phyloP scores from a whole-genome alignment of 2,888 invertebrate genomes.

The Aquatica leii region DNA sequence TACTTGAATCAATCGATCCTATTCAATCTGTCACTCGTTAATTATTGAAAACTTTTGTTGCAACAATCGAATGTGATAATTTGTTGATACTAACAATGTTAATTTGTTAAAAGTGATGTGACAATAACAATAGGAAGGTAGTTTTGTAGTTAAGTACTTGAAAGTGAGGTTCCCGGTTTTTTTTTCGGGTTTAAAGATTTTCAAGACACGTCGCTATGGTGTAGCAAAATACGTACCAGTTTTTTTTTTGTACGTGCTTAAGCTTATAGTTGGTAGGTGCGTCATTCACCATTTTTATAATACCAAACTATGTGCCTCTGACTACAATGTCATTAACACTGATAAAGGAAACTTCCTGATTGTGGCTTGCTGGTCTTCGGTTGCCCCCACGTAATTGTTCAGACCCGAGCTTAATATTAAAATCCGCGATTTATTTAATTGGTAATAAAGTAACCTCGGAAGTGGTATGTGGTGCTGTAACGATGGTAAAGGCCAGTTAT shows the following conservation, averaged over 20 bases:
- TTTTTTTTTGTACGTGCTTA: constrained; percentile 16
- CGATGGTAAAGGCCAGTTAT: constrained; percentile 11
- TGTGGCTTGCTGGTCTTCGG: constrained; percentile 40
- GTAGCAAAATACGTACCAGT: no score
- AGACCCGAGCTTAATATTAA: constrained; percentile 25
- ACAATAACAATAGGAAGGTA: no score
- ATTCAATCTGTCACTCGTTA: no score
- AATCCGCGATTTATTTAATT: constrained; percentile 17
- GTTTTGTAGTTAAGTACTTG: no score
- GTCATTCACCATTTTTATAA: constrained; percentile 39
- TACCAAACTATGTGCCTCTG: constrained; percentile 49
- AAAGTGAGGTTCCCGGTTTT: no score
- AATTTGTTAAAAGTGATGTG: background rate
- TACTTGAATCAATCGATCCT: no score
- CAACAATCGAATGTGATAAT: no score
- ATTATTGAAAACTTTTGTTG: no score
- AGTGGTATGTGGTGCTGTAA: constrained; percentile 1
- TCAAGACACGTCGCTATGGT: no score
- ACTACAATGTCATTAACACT: constrained; percentile 33
- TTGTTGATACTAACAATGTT: no score
- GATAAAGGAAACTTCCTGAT: constrained; percentile 34
- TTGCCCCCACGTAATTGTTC: constrained; percentile 33
- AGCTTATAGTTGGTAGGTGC: constrained; percentile 35
- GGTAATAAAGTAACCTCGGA: constrained; percentile 11
- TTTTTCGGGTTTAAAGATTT: no score